A percentile compares a stretch with the other conserved stretches of the same genome.
Conservation (phyloP, 2,113 vertebrate species). For the Periophthalmus modestus region DNA sequence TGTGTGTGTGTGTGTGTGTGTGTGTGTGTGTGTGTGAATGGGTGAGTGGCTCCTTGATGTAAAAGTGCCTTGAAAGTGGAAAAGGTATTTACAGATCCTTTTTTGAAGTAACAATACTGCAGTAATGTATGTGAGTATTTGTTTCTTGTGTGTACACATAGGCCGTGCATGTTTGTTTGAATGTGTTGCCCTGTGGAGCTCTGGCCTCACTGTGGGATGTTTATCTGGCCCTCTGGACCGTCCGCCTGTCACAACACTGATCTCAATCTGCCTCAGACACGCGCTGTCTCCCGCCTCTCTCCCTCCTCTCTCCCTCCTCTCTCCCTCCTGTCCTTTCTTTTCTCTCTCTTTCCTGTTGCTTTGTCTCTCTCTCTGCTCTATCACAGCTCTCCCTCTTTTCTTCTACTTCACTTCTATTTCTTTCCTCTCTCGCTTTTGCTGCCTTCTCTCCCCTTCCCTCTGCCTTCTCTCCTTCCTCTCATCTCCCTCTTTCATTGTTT, state of each 20-base stretch:
- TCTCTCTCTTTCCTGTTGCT: neutral
- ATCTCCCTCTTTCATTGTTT: neutral
- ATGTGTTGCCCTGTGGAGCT: conserved; percentile 57
- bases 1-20: too few species aligned
- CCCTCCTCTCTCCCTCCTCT: neutral
- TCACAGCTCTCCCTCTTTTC: neutral
- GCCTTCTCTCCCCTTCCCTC: too few species aligned
- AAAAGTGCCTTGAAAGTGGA: too few species aligned
- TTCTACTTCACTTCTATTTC: too few species aligned
- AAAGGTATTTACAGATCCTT: too few species aligned
- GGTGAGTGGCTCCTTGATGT: too few species aligned
- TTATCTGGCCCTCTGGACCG: conserved; percentile 73
- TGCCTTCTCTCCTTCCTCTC: neutral
- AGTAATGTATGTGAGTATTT: too few species aligned
- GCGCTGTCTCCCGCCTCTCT: conserved; percentile 17
- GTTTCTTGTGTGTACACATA: conserved; percentile 37
- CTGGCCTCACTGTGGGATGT: conserved; percentile 52
- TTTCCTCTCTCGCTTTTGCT: too few species aligned
- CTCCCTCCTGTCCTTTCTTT: too few species aligned
- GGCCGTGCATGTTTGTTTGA: conserved; percentile 69
- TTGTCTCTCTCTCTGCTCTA: neutral
- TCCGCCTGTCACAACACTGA: conserved; percentile 80
- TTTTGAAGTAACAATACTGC: neutral
- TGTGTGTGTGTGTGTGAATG: too few species aligned
- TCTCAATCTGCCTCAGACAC: conserved; percentile 68